Percentiles rank a stretch among this genome's conserved stretches.
Conservation (phyloP, 2,797 vertebrate species). For the Chelonia mydas region DNA sequence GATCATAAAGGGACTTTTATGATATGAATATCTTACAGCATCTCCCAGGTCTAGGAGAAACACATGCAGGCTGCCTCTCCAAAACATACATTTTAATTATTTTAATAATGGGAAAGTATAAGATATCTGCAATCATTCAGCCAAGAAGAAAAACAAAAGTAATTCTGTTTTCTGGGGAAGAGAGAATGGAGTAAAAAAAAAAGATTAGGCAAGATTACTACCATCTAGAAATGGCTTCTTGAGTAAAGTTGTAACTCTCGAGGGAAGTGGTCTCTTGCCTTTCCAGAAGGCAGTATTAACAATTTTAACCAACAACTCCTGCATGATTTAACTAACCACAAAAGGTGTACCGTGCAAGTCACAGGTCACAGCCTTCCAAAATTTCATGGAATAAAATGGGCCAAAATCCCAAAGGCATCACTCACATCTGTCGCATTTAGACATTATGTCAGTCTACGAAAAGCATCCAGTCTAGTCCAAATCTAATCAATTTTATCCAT, state of each 20-base stretch:
- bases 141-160: no score
- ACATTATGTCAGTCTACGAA: not conserved
- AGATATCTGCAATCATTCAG: no score
- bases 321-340: not conserved
- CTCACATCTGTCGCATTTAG: not conserved
- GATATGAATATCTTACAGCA: no score
- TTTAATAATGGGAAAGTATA: no score
- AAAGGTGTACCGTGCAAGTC: not conserved
- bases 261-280: not conserved
- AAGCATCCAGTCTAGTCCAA: not conserved
- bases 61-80: not conserved
- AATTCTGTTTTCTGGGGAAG: no score
- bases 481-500: not conserved
- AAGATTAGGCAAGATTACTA: no score
- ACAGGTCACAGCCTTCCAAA: not conserved
- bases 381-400: conserved; percentile 17
- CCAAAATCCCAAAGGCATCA: not conserved
- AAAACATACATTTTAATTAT: not conserved
- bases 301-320: not conserved
- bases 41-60: no score
- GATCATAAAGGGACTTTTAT: no score
- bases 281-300: not conserved
- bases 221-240: no score
- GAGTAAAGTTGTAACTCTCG: not conserved
- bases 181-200: no score